Percentiles rank a stretch among this genome's conserved stretches.
Conservation (phyloP, 2,797 vertebrate genomes). For the Onychomys arenicola region DNA sequence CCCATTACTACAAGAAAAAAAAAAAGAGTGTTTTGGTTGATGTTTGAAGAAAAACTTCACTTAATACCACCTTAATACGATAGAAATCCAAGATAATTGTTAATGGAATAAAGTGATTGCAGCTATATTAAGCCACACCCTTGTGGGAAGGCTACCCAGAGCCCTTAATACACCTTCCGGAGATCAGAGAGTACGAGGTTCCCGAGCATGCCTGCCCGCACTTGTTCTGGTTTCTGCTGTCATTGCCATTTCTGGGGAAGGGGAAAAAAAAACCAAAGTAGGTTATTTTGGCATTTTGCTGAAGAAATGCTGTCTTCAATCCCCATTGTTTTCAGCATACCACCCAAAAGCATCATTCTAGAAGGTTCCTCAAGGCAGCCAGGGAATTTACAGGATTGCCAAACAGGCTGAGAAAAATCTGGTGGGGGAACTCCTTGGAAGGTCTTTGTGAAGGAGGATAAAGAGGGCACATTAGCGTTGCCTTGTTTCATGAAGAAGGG, state of each 20-base stretch:
- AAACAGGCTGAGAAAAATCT: conserved; percentile 81
- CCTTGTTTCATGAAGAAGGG: conserved; percentile 82
- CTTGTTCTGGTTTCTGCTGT: conserved; percentile 2
- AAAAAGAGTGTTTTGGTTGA: conserved; percentile 55
- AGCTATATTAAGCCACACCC: conserved; percentile 5
- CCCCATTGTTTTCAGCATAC: conserved; percentile 51
- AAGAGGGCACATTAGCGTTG: conserved; percentile 71
- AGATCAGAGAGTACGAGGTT: conserved; percentile 3
- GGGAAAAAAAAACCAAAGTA: not conserved
- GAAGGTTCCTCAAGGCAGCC: conserved; percentile 75
- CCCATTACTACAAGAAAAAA: not conserved
- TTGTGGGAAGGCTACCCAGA: conserved; percentile 17
- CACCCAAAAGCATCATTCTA: conserved; percentile 48
- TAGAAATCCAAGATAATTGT: conserved; percentile 57
- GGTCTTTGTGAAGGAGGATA: conserved; percentile 84
- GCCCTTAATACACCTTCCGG: not conserved
- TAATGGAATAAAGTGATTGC: conserved; percentile 51
- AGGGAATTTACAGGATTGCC: conserved; percentile 77
- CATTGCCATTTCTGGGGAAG: not conserved
- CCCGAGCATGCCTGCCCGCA: not conserved
- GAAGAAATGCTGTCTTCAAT: conserved; percentile 51
- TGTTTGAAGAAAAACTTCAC: conserved; percentile 60
- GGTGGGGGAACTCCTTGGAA: not conserved
- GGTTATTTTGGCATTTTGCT: conserved; percentile 47
- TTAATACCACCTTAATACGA: conserved; percentile 65